Base-by-base conservation (phyloP, 2,888 invertebrate genomes). In the Pterostichus niger region DNA sequence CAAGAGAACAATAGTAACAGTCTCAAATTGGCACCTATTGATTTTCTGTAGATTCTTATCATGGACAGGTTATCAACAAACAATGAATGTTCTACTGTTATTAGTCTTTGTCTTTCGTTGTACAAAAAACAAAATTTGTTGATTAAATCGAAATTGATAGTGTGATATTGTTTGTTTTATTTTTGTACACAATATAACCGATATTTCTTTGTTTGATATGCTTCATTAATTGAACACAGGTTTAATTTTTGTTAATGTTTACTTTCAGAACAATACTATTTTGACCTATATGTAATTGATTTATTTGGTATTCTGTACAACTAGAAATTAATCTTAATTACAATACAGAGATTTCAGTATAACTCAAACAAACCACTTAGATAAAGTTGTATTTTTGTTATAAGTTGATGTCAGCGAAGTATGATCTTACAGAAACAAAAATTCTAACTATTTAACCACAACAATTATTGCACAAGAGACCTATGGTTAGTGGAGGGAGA, bases 21-120 rank as follows among this genome's bases (percentile, higher is more conserved):
- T 49, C 79, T 49, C 49, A 64, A 79, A 79, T 79, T 79, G 79
- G 68, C 64, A 79, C 46, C 31, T 79, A 79, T 79, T 79, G 79
- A 79, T 79, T 79, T 79, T 79, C 64, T 31, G 31, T 64, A 68
- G 79, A 79, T 79, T 64, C 79, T 64, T 79, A 79, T 79, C 79
- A n/a, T 13, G 15, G 46, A 15, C 15, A 68, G 64, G 64, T 79
- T 64, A 61, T 79, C 79, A 56, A 40, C 78, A 61, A 64, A 64
- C 64, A 79, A 79, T 68, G 68, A 79, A 78, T 78, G 40, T 52
- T 44, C 44, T 59, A 11, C 44, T 31, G 61, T 78, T 78, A 78
- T 78, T 44, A 17, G 13, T 78, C 59, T 78, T 78, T 59, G 77
- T 78, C 40, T 78, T 46, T 61, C 15, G 17, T 56, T 61, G 40